Evolutionary conservation across 2,888 invertebrate species (phyloP), one percentile per base, ranked within the genome.

Genomic region (Venustoraphidia nigricollis): DNA sequence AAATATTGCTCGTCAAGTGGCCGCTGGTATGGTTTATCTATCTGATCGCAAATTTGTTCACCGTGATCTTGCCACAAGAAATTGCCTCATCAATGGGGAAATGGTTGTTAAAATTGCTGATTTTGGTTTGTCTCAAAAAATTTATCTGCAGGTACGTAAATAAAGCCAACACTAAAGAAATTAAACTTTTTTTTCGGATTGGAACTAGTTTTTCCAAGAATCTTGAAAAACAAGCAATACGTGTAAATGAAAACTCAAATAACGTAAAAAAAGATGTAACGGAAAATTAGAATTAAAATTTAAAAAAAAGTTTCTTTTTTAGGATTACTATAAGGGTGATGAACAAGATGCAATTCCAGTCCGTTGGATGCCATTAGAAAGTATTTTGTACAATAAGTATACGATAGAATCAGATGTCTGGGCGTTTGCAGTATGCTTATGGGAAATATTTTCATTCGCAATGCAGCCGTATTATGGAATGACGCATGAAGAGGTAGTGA

Each of bases 101-200:
- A 89, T 95, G 86, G 81, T 84, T 44, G 95, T 96, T 0, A 96
- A 96, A 76, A 95, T 96, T 59, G 92, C 95, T 10, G 96, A 96
- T 68, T 96, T 96, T 72, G 95, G 95, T 27, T 70, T 96, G 37
- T 94, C 94, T 10, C 92, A 94, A 63, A 93, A 93, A 70, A 91
- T 96, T 62, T 93, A 94, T 69, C 70, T 91, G 54, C 88, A 90
- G 58, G 62, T 62, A 53, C 46, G 44, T 48, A 45, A 43, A 36
- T 10, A 27, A 27, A 27, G 1, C 3, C 1, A 27, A 27, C 27
- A 27, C 27, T 27, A 27, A 27, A 27, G 27, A 27, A 27, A 27
- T 27, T 27, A 27, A 27, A 27, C 27, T 17, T 17, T 17, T 17
- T 17, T 17, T 17, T 17, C 17, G 17, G 4, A 17, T 17, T 17